Evolutionary conservation across 2,888 invertebrate species (phyloP).

Genomic region (Melanotus villosus): DNA sequence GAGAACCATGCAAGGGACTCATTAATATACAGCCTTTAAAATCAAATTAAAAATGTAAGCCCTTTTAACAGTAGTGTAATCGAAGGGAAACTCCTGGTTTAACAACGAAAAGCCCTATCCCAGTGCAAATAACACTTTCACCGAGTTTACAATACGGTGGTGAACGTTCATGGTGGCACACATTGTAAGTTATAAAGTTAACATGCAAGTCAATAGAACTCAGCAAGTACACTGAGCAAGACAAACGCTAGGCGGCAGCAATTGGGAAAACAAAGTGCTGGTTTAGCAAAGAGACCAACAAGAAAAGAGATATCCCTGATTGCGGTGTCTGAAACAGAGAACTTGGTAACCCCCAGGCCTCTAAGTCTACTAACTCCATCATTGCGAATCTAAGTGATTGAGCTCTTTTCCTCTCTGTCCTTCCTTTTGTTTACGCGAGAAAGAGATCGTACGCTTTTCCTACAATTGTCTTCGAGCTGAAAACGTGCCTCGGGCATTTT

Average conservation of each 20-base stretch:
- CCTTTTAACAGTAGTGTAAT: too few species aligned
- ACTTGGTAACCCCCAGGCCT: constrained; percentile 45
- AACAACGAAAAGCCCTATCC: too few species aligned
- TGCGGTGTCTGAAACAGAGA: constrained; percentile 47
- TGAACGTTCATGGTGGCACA: not conserved
- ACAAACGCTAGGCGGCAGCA: constrained; percentile 25
- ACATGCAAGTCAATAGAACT: constrained; percentile 27
- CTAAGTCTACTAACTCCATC: constrained; percentile 41
- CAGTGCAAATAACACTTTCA: too few species aligned
- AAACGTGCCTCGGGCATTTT: not conserved
- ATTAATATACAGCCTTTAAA: too few species aligned
- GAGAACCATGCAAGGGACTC: too few species aligned
- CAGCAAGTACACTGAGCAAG: constrained; percentile 10
- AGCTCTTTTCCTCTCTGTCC: constrained; percentile 11
- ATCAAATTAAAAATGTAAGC: too few species aligned
- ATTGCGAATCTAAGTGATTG: constrained; percentile 28
- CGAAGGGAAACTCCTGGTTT: too few species aligned
- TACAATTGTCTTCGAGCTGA: not conserved
- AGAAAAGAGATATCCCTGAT: constrained; percentile 49
- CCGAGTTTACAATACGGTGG: too few species aligned
- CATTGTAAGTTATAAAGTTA: constrained; percentile 24
- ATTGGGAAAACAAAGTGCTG: constrained; percentile 32
- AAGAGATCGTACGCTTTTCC: not conserved
- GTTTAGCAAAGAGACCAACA: constrained; percentile 34
- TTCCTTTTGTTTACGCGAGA: constrained; percentile 1